A percentile compares a stretch with the other conserved stretches of the same genome.
phyloP scores from a whole-genome alignment of 2,888 invertebrate species.

The Lycaena phlaeas region DNA sequence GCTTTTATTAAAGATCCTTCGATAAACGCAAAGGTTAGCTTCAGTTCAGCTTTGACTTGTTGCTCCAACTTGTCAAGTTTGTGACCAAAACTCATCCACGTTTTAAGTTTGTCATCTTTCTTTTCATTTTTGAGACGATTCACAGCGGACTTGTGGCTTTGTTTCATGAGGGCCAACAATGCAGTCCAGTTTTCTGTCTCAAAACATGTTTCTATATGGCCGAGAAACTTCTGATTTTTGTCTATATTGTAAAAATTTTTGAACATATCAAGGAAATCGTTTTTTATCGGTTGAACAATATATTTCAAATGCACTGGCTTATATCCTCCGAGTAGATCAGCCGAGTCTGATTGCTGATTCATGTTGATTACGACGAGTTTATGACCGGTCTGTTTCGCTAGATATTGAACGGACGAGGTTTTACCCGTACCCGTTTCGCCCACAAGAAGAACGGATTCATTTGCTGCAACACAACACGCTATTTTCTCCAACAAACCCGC shows the following conservation, averaged over 20 bases:
- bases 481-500: constrained; percentile 90
- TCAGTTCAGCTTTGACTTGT: constrained; percentile 81
- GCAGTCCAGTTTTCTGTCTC: constrained; percentile 81
- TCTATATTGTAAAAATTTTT: constrained; percentile 81
- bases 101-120: constrained; percentile 42
- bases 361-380: constrained; percentile 96
- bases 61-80: constrained; percentile 80
- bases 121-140: constrained; percentile 53
- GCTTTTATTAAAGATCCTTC: constrained; percentile 95
- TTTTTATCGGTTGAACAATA: constrained; percentile 84
- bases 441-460: constrained; percentile 93
- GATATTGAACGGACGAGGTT: constrained; percentile 94
- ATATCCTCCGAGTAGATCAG: constrained; percentile 96
- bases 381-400: constrained; percentile 87
- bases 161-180: constrained; percentile 83
- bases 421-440: constrained; percentile 99
- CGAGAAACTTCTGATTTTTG: constrained; percentile 87
- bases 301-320: constrained; percentile 95
- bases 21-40: constrained; percentile 90
- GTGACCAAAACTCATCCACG: constrained; percentile 77
- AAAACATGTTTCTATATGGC: constrained; percentile 84
- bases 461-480: constrained; percentile 84
- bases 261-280: constrained; percentile 89
- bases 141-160: constrained; percentile 79
- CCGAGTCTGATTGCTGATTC: constrained; percentile 98